A percentile compares a stretch with the other conserved stretches of the same genome.
These are phyloP conservation scores for Austrolebias charrua DNA, from an alignment of 2,797 vertebrate genomes.

Conservation along the genomic window DNA sequence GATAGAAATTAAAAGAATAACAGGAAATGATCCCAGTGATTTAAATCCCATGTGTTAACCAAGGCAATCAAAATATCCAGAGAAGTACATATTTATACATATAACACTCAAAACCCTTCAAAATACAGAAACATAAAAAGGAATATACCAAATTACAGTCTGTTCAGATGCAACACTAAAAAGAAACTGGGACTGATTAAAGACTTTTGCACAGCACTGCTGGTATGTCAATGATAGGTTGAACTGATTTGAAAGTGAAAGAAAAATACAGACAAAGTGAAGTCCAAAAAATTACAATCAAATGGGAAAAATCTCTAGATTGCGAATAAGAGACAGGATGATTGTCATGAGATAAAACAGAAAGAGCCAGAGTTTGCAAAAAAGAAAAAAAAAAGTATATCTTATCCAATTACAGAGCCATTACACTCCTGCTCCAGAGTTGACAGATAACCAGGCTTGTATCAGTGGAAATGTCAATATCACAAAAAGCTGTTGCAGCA, in stretches of 20 bases:
- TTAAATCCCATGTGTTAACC: no score
- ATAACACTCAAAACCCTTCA: no score
- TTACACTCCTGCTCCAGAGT: constrained; percentile 64
- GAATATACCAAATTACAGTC: not conserved
- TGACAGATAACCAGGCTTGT: constrained; percentile 72
- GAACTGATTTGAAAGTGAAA: not conserved
- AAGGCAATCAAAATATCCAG: no score
- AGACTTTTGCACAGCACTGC: not conserved
- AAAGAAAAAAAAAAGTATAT: constrained; percentile 65
- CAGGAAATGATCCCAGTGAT: no score
- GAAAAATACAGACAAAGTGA: constrained; percentile 15
- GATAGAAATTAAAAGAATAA: no score
- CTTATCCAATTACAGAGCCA: constrained; percentile 78
- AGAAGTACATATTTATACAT: no score
- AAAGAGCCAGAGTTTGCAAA: constrained; percentile 37
- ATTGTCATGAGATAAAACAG: constrained; percentile 62
- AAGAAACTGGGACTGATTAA: not conserved
- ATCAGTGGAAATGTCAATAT: constrained; percentile 77
- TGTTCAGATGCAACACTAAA: no score
- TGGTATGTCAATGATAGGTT: not conserved
- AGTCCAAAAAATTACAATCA: constrained; percentile 6
- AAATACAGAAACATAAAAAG: no score
- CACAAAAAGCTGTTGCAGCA: constrained; percentile 66
- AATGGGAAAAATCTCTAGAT: constrained; percentile 9
- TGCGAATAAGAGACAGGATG: constrained; percentile 34